Percentiles rank a stretch among this genome's conserved stretches.
Evolutionary conservation across 2,113 vertebrate genomes (phyloP).

Genomic region (Gasterosteus aculeatus): DNA sequence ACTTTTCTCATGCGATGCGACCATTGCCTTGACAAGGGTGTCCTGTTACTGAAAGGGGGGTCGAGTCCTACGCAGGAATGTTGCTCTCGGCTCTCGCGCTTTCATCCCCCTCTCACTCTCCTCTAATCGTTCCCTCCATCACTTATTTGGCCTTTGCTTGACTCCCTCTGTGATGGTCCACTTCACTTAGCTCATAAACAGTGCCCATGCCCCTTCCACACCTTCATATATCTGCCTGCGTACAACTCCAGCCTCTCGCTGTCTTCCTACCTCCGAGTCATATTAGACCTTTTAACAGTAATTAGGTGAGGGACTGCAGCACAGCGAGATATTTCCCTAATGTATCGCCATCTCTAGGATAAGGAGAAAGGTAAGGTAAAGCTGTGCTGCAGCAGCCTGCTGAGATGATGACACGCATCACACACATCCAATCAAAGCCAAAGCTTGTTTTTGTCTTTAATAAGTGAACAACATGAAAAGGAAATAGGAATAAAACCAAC

Average conservation of each 20-base stretch:
- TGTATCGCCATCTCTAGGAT: constrained; percentile 44
- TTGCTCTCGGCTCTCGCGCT: constrained; percentile 47
- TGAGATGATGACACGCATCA: constrained; percentile 69
- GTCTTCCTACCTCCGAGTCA: constrained; percentile 57
- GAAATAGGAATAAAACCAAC: constrained; percentile 25
- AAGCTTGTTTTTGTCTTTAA: constrained; percentile 31
- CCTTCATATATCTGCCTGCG: constrained; percentile 62
- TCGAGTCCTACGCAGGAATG: constrained; percentile 73
- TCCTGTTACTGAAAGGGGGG: constrained; percentile 62
- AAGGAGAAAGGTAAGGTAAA: constrained; percentile 33
- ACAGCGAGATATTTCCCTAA: constrained; percentile 61
- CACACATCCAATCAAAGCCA: constrained; percentile 56
- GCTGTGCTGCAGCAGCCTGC: constrained; percentile 45
- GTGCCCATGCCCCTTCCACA: constrained; percentile 68
- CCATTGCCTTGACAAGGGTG: constrained; percentile 49
- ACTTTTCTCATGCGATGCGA: constrained; percentile 9
- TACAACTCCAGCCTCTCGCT: constrained; percentile 34
- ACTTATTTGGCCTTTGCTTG: constrained; percentile 75
- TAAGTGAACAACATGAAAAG: constrained; percentile 30
- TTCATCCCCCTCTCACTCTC: constrained; percentile 42
- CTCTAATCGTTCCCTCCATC: constrained; percentile 80
- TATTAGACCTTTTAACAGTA: constrained; percentile 68
- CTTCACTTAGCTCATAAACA: constrained; percentile 83
- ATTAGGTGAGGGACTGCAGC: constrained; percentile 68
- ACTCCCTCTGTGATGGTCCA: constrained; percentile 84